Evolutionary conservation across 2,888 invertebrate genomes (phyloP).

Genomic region (Cyrtodaria siliqua): DNA sequence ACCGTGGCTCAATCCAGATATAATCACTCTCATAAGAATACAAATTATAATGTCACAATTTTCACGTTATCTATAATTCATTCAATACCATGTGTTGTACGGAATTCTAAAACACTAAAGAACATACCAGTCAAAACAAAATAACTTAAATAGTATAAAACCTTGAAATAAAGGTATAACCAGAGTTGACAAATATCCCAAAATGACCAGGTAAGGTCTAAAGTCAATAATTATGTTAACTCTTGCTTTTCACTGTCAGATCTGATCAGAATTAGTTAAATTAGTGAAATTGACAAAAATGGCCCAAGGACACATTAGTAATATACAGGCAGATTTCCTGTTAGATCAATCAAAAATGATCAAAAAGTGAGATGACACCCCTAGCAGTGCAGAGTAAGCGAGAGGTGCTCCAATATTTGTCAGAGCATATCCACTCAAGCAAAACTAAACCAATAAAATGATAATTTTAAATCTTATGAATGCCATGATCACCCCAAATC

Average conservation of each 20-base stretch:
- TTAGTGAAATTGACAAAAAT: constrained; percentile 27
- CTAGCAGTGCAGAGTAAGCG: not conserved
- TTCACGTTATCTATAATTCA: too few relatives aligned
- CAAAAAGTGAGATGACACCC: too few relatives aligned
- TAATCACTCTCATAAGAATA: not conserved
- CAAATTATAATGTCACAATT: constrained; percentile 9
- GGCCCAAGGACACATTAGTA: constrained; percentile 10
- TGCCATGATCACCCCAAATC: not conserved
- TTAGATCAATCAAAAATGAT: constrained; percentile 38
- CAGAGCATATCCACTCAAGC: constrained; percentile 5
- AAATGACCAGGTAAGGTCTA: constrained; percentile 37
- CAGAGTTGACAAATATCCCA: not conserved
- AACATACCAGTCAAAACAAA: not conserved
- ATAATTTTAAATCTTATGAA: constrained; percentile 1
- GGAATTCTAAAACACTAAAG: too few relatives aligned
- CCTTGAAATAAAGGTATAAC: not conserved
- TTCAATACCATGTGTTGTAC: too few relatives aligned
- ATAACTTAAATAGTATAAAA: not conserved
- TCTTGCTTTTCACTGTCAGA: not conserved
- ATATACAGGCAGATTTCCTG: constrained; percentile 29
- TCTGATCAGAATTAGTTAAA: constrained; percentile 36
- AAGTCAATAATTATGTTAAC: constrained; percentile 40
- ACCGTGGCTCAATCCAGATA: not conserved
- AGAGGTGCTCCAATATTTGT: constrained; percentile 10
- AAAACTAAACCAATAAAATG: constrained; percentile 4